A percentile compares a stretch with the other conserved stretches of the same genome.
These are phyloP conservation scores for Parochlus steinenii DNA, from an alignment of 2,888 invertebrate genomes.

Conservation along the genomic window DNA sequence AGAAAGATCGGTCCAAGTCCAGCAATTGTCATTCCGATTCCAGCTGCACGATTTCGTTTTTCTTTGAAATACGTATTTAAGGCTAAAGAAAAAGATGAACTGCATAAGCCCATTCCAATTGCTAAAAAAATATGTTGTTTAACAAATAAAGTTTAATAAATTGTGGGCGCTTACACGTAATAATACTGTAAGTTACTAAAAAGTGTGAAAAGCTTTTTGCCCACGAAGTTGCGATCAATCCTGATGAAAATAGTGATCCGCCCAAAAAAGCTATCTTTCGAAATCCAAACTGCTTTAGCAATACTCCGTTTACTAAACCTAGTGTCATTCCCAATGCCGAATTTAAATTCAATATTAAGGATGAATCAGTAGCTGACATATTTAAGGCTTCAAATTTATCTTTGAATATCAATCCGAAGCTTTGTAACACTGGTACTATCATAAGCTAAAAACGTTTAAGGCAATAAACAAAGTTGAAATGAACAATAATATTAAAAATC, in stretches of 20 bases:
- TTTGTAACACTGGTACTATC: conserved; percentile 39
- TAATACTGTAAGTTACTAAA: conserved; percentile 46
- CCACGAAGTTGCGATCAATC: conserved; percentile 41
- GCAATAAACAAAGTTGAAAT: conserved; percentile 20
- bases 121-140: conserved; percentile 32
- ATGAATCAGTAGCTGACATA: conserved; percentile 41
- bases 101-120: conserved; percentile 39
- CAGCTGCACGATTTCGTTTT: conserved; percentile 43
- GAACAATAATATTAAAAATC: conserved; percentile 17
- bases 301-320: conserved; percentile 46
- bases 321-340: conserved; percentile 49
- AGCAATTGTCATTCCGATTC: conserved; percentile 44
- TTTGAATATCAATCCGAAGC: conserved; percentile 49
- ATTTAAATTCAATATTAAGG: conserved; percentile 46
- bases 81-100: conserved; percentile 44
- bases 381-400: conserved; percentile 39
- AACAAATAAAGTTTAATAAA: conserved; percentile 7
- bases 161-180: conserved; percentile 42
- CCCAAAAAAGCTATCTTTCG: conserved; percentile 44
- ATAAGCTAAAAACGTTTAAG: conserved; percentile 23
- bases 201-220: conserved; percentile 39
- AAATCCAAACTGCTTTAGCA: conserved; percentile 43
- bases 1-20: conserved; percentile 49
- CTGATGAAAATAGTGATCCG: conserved; percentile 35
- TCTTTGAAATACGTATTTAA: conserved; percentile 47